A percentile compares a stretch with the other conserved stretches of the same genome.
Conservation (phyloP, 2,888 invertebrate species). For the Agriopis leucophaearia region DNA sequence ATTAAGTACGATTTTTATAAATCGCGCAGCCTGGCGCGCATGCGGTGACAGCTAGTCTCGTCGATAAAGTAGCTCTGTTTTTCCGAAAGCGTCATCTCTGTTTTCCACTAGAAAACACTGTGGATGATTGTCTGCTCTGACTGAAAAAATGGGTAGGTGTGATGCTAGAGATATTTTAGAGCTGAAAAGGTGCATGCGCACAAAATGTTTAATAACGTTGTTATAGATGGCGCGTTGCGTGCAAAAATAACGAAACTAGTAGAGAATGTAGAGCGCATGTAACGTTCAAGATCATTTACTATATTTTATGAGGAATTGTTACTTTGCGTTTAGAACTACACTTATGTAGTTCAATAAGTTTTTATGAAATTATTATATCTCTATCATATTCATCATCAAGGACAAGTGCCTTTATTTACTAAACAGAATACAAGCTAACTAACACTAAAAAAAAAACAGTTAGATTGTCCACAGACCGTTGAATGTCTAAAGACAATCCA, state of each 20-base stretch:
- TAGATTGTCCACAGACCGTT: too few species aligned
- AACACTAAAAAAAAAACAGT: too few species aligned
- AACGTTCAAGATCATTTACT: neutral
- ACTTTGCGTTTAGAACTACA: too few species aligned
- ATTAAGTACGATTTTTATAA: slow-evolving; percentile 80
- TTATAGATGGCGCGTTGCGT: slow-evolving; percentile 41
- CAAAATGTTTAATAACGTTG: neutral
- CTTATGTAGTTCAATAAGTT: too few species aligned
- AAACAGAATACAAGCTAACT: too few species aligned
- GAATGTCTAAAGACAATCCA: too few species aligned
- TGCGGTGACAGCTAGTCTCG: slow-evolving; percentile 61
- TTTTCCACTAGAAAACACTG: slow-evolving; percentile 10
- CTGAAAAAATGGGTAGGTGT: neutral
- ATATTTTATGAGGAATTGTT: neutral
- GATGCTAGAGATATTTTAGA: neutral
- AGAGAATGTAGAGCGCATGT: neutral
- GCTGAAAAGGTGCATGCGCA: neutral
- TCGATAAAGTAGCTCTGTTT: slow-evolving; percentile 63
- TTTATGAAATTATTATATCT: too few species aligned
- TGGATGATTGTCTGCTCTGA: neutral
- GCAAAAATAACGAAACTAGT: neutral
- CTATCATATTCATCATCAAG: too few species aligned
- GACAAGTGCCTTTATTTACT: too few species aligned
- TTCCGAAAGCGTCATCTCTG: slow-evolving; percentile 59
- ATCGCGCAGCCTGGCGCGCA: slow-evolving; percentile 84